phyloP scores from a whole-genome alignment of 2,113 vertebrate species.

The Lampris incognitus region DNA sequence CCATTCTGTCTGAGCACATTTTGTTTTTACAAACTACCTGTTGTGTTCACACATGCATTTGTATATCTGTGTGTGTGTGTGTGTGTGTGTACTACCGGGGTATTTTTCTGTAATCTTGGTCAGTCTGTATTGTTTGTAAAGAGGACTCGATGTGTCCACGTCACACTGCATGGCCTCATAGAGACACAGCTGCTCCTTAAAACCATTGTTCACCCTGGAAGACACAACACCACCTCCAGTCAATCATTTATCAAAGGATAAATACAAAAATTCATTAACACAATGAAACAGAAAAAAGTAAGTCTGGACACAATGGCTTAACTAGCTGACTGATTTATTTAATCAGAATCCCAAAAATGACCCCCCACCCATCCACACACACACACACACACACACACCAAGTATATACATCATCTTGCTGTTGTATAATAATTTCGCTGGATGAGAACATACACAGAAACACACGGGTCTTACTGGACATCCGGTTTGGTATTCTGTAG shows the following conservation, averaged over 20 bases:
- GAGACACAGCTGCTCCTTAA: slow-evolving; percentile 88
- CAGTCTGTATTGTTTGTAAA: slow-evolving; percentile 92
- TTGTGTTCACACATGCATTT: too few relatives aligned
- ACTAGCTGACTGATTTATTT: too few relatives aligned
- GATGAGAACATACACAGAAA: not conserved
- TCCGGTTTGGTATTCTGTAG: slow-evolving; percentile 85
- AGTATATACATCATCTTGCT: too few relatives aligned
- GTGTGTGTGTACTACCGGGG: slow-evolving; percentile 77
- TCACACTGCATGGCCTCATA: slow-evolving; percentile 89
- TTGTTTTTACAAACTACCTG: too few relatives aligned
- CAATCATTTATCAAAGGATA: too few relatives aligned
- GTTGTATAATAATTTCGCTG: too few relatives aligned
- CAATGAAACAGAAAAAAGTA: too few relatives aligned
- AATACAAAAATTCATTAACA: too few relatives aligned
- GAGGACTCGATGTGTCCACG: slow-evolving; percentile 83
- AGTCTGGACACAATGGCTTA: too few relatives aligned
- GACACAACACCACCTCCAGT: not conserved
- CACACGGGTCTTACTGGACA: slow-evolving; percentile 83
- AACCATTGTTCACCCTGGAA: slow-evolving; percentile 89
- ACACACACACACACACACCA: slow-evolving; percentile 1
- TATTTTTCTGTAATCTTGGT: slow-evolving; percentile 86
- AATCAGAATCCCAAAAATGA: too few relatives aligned
- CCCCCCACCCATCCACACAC: not conserved
- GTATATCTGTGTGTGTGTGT: not conserved
- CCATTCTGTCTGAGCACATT: too few relatives aligned